Evolutionary conservation across 2,113 vertebrate genomes (phyloP).

Genomic region (Datnioides undecimradiatus): DNA sequence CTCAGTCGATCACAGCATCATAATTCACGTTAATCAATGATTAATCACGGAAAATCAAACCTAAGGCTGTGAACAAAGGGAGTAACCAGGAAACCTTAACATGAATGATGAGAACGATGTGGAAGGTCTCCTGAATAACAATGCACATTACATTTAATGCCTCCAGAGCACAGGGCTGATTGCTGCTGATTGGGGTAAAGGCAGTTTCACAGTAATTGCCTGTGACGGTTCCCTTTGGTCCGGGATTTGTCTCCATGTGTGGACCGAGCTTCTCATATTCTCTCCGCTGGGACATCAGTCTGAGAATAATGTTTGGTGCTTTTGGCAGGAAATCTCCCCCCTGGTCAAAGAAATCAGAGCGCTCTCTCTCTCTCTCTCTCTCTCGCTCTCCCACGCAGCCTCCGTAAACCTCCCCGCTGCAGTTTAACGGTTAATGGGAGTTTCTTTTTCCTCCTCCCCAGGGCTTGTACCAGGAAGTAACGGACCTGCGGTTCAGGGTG

Average conservation of each 20-base stretch:
- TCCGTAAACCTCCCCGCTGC: constrained; percentile 18
- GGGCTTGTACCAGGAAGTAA: constrained; percentile 93
- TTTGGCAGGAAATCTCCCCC: constrained; percentile 39
- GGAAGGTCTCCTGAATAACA: background rate
- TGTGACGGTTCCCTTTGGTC: background rate
- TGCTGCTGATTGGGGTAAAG: constrained; percentile 24
- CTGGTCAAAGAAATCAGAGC: constrained; percentile 14
- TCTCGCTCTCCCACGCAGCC: constrained; percentile 37
- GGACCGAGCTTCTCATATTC: constrained; percentile 27
- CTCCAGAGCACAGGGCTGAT: background rate
- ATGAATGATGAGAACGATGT: background rate
- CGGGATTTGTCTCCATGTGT: constrained; percentile 39
- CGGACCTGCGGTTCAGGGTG: constrained; percentile 88
- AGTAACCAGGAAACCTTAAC: background rate
- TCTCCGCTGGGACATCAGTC: constrained; percentile 32
- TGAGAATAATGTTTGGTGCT: constrained; percentile 43
- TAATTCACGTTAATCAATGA: too few species aligned
- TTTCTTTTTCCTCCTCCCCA: constrained; percentile 69
- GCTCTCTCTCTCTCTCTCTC: constrained; percentile 42
- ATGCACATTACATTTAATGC: background rate
- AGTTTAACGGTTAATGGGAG: constrained; percentile 42
- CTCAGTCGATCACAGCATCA: too few species aligned
- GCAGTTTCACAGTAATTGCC: constrained; percentile 27
- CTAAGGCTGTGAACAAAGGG: too few species aligned
- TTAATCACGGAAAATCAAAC: too few species aligned